Conservation (phyloP, 2,888 invertebrate species). For the Drosophila meridionalis region DNA sequence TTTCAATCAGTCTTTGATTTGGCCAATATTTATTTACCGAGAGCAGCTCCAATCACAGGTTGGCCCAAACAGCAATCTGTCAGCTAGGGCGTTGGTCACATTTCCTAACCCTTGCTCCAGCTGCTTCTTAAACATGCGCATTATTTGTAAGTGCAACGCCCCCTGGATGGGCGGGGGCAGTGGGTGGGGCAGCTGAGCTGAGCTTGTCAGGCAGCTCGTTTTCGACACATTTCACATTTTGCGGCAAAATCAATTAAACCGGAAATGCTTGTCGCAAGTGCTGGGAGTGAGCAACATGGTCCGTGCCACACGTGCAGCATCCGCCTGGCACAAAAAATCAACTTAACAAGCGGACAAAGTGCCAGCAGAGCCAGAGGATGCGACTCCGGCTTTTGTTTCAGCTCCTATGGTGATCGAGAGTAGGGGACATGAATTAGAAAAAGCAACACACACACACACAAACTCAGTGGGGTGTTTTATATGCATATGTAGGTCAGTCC, state of each 20-base stretch:
- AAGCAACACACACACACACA: conserved; percentile 18
- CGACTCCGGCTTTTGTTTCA: conserved; percentile 42
- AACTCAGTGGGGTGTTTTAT: conserved; percentile 17
- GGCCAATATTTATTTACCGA: conserved; percentile 71
- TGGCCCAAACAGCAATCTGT: conserved; percentile 17
- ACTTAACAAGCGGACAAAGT: conserved; percentile 73
- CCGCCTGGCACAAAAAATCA: conserved; percentile 72
- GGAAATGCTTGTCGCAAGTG: conserved; percentile 73
- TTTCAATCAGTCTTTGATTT: conserved; percentile 67
- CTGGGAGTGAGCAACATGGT: conserved; percentile 25
- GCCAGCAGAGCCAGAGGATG: conserved; percentile 31
- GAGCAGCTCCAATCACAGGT: conserved; percentile 62
- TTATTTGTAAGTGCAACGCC: conserved; percentile 42
- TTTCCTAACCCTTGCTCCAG: conserved; percentile 3
- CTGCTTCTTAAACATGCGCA: conserved; percentile 34
- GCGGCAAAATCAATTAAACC: conserved; percentile 82
- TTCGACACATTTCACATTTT: conserved; percentile 80
- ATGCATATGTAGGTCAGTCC: conserved; percentile 56
- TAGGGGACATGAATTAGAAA: conserved; percentile 23
- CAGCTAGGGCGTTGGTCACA: conserved; percentile 9
- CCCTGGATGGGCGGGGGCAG: neutral
- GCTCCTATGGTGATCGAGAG: conserved; percentile 32
- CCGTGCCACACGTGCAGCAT: conserved; percentile 64
- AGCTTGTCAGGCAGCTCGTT: conserved; percentile 55
- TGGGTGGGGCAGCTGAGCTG: conserved; percentile 10